phyloP scores from a whole-genome alignment of 2,797 vertebrate species.

The Ctenopoma kingsleyae region DNA sequence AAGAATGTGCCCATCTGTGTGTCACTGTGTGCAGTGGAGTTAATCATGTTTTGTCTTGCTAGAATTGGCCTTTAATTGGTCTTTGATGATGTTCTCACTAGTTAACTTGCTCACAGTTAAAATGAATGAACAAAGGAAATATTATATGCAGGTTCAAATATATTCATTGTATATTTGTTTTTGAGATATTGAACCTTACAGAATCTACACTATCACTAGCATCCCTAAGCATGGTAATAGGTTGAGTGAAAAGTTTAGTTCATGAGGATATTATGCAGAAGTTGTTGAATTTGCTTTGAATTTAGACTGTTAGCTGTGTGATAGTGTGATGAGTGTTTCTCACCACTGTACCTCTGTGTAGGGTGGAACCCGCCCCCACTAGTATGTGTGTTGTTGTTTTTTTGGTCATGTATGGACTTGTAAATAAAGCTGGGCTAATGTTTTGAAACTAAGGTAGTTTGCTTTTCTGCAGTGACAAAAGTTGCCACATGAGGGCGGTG shows the following conservation, averaged over 20 bases:
- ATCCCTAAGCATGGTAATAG: constrained; percentile 5
- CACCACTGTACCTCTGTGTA: constrained; percentile 13
- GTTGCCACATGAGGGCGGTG: constrained; percentile 49
- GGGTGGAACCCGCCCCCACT: constrained; percentile 12
- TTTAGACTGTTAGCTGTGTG: constrained; percentile 12
- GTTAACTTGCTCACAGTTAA: constrained; percentile 7
- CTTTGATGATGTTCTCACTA: neutral
- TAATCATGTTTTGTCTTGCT: constrained; percentile 18
- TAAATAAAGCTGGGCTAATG: constrained; percentile 81
- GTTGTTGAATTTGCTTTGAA: constrained; percentile 25
- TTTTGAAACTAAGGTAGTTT: constrained; percentile 57
- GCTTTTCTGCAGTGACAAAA: neutral
- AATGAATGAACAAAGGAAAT: constrained; percentile 18
- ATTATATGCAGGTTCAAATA: constrained; percentile 14
- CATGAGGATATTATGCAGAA: neutral
- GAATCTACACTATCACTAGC: constrained; percentile 12
- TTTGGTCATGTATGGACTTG: constrained; percentile 65
- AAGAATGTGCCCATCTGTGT: constrained; percentile 28
- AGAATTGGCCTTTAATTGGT: neutral
- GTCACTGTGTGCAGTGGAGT: constrained; percentile 16
- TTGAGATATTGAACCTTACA: constrained; percentile 19
- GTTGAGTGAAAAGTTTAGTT: constrained; percentile 3
- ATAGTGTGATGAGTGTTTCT: constrained; percentile 27
- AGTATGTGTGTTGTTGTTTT: constrained; percentile 38
- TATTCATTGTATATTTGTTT: constrained; percentile 19